These are phyloP conservation scores for Carcinoscorpius rotundicauda DNA, from an alignment of 1,140 invertebrate genomes.

Conservation along the genomic window DNA sequence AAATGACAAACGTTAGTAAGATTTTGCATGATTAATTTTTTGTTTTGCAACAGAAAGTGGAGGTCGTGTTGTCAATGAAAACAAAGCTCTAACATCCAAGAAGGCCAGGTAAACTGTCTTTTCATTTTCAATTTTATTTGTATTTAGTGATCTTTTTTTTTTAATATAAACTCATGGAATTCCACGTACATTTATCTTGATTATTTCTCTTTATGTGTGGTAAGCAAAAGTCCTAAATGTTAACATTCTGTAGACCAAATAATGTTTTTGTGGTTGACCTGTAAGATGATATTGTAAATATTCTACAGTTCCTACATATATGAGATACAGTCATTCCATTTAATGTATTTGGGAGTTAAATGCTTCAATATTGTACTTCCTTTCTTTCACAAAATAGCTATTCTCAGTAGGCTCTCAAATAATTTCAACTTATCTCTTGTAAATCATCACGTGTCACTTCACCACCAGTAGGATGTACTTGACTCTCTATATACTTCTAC, in stretches of 20 bases:
- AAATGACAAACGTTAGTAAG: too few relatives aligned
- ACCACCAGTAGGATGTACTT: too few relatives aligned
- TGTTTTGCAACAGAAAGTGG: slow-evolving; percentile 30
- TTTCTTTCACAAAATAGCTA: too few relatives aligned
- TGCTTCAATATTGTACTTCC: too few relatives aligned
- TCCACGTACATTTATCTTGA: neutral
- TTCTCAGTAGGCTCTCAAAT: too few relatives aligned
- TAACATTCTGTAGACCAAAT: neutral
- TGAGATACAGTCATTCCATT: too few relatives aligned
- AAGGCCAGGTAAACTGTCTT: slow-evolving; percentile 41
- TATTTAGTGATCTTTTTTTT: neutral
- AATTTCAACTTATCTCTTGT: too few relatives aligned
- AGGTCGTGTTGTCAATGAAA: slow-evolving; percentile 52
- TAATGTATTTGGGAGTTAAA: too few relatives aligned
- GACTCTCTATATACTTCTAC: too few relatives aligned
- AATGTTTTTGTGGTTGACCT: neutral
- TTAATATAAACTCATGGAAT: neutral
- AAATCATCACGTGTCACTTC: too few relatives aligned
- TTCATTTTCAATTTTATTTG: neutral
- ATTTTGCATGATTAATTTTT: slow-evolving; percentile 1
- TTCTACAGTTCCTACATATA: too few relatives aligned
- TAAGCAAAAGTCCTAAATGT: neutral
- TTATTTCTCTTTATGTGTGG: neutral
- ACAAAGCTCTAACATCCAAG: slow-evolving; percentile 74
- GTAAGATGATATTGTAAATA: neutral